A percentile compares a stretch with the other conserved stretches of the same genome.
phyloP scores from a whole-genome alignment of 2,888 invertebrate species.

The Liposcelis brunnea region DNA sequence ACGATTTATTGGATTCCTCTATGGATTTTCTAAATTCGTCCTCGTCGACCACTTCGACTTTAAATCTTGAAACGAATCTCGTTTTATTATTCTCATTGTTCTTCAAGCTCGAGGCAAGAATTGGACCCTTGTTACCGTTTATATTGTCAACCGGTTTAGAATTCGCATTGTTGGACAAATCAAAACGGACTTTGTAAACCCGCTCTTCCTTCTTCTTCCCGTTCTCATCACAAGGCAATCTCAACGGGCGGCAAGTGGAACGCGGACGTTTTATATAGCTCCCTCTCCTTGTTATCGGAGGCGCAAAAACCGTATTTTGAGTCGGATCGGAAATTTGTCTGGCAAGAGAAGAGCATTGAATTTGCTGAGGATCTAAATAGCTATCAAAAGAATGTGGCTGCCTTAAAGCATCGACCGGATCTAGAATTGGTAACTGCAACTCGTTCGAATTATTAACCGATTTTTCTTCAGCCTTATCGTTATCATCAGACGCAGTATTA shows the following conservation, averaged over 20 bases:
- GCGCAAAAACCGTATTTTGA: constrained; percentile 4
- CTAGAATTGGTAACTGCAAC: neutral
- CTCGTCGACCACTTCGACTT: constrained; percentile 4
- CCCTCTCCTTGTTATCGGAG: constrained; percentile 1
- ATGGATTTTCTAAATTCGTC: neutral
- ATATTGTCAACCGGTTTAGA: neutral
- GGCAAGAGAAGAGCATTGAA: neutral
- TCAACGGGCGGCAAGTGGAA: constrained; percentile 1
- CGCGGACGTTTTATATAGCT: constrained; percentile 3
- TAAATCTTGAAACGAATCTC: neutral
- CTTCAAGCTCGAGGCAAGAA: constrained; percentile 1
- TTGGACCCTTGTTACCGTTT: neutral
- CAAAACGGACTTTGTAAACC: constrained; percentile 2
- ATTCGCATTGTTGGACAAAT: neutral
- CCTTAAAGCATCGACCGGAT: neutral
- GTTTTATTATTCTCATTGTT: no score
- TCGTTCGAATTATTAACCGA: no score
- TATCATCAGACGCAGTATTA: neutral
- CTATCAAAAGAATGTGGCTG: constrained; percentile 6
- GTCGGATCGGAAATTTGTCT: constrained; percentile 6
- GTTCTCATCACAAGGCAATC: neutral
- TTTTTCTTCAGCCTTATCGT: neutral
- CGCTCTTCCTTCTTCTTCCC: constrained; percentile 1
- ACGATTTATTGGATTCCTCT: no score
- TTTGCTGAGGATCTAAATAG: constrained; percentile 7